phyloP scores from a whole-genome alignment of 2,113 vertebrate genomes.

The Menura novaehollandiae region DNA sequence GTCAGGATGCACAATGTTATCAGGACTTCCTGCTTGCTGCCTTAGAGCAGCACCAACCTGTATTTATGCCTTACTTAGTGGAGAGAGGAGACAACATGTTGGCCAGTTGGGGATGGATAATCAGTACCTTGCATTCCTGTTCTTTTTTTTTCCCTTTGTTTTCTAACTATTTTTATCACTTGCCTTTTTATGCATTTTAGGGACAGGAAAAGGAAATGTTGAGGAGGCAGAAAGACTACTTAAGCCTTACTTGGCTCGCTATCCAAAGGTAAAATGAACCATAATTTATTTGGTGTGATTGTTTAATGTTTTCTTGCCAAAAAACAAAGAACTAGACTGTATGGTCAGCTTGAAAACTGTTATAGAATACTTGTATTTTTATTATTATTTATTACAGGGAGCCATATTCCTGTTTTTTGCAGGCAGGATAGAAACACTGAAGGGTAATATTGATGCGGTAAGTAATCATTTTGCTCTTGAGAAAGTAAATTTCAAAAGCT shows the following conservation, averaged over 20 bases:
- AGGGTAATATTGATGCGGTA: constrained; percentile 92
- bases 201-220: constrained; percentile 93
- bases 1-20: not conserved
- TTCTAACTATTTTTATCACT: not conserved
- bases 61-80: not conserved
- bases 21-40: not conserved
- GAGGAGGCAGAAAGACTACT: constrained; percentile 90
- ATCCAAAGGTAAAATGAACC: constrained; percentile 83
- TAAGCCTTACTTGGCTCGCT: constrained; percentile 88
- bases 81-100: not conserved
- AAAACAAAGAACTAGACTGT: not conserved
- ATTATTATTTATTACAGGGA: constrained; percentile 78
- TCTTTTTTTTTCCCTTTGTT: rapidly evolving
- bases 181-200: constrained; percentile 66
- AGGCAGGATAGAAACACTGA: constrained; percentile 95
- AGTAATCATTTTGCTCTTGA: constrained; percentile 61
- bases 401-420: constrained; percentile 98
- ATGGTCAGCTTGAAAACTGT: constrained; percentile 29
- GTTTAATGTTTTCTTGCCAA: not conserved
- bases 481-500: not conserved
- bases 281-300: not conserved
- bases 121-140: not conserved
- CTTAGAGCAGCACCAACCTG: not conserved
- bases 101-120: not conserved
- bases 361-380: constrained; percentile 51